Conservation (phyloP, 2,113 vertebrate species). For the Protobothrops flavoviridis region DNA sequence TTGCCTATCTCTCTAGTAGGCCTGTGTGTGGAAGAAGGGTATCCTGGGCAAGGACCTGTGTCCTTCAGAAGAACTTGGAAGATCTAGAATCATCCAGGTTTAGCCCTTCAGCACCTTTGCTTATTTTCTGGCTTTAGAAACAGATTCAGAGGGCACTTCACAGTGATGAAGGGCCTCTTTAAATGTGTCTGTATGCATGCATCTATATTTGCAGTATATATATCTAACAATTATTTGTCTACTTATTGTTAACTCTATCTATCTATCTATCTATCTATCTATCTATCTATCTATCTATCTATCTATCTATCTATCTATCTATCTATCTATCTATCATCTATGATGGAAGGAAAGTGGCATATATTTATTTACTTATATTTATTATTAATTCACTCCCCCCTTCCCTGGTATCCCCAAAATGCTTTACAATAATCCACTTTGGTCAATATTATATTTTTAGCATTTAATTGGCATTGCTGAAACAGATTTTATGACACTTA, state of each 20-base stretch:
- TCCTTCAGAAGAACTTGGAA: not conserved
- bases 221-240: not conserved
- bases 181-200: not conserved
- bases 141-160: not conserved
- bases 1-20: constrained; percentile 36
- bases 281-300: too few species aligned
- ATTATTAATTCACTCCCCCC: not conserved
- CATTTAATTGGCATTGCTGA: not conserved
- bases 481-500: not conserved
- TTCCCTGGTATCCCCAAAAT: not conserved
- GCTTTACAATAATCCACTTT: not conserved
- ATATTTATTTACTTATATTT: constrained; percentile 53
- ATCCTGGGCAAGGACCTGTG: not conserved
- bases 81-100: not conserved
- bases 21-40: not conserved
- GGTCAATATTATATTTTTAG: not conserved
- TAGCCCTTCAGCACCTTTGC: not conserved
- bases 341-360: constrained; percentile 31
- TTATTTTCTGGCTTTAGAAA: not conserved
- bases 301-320: too few species aligned
- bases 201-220: constrained; percentile 1
- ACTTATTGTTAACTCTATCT: not conserved
- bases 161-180: not conserved
- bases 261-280: not conserved
- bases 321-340: too few species aligned